phyloP scores from a whole-genome alignment of 2,888 invertebrate genomes.

The Lasioglossum zephyrum region DNA sequence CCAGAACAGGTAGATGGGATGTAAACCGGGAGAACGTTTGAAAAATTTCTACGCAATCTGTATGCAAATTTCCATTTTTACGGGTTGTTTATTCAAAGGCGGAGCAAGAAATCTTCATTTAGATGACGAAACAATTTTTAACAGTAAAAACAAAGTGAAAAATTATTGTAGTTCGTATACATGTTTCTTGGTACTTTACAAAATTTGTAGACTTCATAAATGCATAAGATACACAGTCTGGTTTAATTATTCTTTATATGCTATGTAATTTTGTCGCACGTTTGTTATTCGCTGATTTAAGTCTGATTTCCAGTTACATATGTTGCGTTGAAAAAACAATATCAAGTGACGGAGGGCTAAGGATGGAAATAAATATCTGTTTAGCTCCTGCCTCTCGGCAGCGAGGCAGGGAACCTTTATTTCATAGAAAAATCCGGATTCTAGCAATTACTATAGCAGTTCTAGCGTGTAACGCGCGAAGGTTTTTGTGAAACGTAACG shows the following conservation, averaged over 20 bases:
- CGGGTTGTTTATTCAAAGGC: background rate
- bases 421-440: background rate
- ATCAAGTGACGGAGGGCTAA: background rate
- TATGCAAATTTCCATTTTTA: background rate
- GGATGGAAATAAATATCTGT: background rate
- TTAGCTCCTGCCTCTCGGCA: background rate
- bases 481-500: background rate
- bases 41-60: background rate
- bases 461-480: conserved; percentile 26
- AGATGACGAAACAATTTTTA: background rate
- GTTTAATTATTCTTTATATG: background rate
- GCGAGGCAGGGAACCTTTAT: background rate
- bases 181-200: background rate
- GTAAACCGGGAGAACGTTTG: background rate
- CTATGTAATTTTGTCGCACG: background rate
- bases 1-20: background rate
- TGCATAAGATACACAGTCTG: background rate
- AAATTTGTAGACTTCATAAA: background rate
- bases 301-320: background rate
- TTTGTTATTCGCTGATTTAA: background rate
- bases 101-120: background rate
- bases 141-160: background rate
- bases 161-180: background rate
- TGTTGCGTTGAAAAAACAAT: background rate
- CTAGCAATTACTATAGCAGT: background rate